phyloP scores from a whole-genome alignment of 2,797 vertebrate genomes.

The Sebastes goodei region DNA sequence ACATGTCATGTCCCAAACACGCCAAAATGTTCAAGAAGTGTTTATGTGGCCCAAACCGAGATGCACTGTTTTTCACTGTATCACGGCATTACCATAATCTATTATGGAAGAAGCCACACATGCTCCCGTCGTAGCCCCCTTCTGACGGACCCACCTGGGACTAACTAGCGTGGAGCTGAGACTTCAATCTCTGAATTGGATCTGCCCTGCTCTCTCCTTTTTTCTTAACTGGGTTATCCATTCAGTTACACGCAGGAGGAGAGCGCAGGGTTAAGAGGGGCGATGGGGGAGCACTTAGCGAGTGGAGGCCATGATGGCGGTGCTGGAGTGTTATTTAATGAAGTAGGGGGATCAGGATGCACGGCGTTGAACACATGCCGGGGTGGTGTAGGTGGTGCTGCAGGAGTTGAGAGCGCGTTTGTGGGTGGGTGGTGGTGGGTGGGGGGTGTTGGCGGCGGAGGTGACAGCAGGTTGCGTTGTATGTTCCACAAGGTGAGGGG shows the following conservation, averaged over 20 bases:
- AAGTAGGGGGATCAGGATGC: slow-evolving; percentile 74
- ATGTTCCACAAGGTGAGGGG: slow-evolving; percentile 55
- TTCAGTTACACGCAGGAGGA: slow-evolving; percentile 55
- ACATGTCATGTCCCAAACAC: slow-evolving; percentile 21
- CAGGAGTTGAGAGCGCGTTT: slow-evolving; percentile 34
- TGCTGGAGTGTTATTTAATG: slow-evolving; percentile 80
- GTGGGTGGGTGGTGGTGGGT: slow-evolving; percentile 26
- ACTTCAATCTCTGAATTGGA: slow-evolving; percentile 57
- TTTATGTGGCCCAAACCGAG: slow-evolving; percentile 18
- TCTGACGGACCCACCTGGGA: slow-evolving; percentile 38
- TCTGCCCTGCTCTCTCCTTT: slow-evolving; percentile 28
- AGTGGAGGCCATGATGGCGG: slow-evolving; percentile 67
- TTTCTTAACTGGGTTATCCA: slow-evolving; percentile 66
- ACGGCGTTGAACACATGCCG: slow-evolving; percentile 42
- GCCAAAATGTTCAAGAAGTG: slow-evolving; percentile 30
- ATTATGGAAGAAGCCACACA: slow-evolving; percentile 21
- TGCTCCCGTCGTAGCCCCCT: not conserved
- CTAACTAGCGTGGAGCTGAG: slow-evolving; percentile 23
- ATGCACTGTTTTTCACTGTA: slow-evolving; percentile 3
- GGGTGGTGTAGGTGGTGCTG: slow-evolving; percentile 52
- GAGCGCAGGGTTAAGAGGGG: slow-evolving; percentile 60
- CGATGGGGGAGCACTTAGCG: slow-evolving; percentile 74
- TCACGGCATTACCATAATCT: slow-evolving; percentile 20
- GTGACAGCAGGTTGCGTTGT: slow-evolving; percentile 67
- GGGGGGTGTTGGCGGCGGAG: slow-evolving; percentile 35